Percentiles rank a stretch among this genome's conserved stretches.
Evolutionary conservation across 2,888 invertebrate species (phyloP).

Genomic region (Stomorhina lunata): DNA sequence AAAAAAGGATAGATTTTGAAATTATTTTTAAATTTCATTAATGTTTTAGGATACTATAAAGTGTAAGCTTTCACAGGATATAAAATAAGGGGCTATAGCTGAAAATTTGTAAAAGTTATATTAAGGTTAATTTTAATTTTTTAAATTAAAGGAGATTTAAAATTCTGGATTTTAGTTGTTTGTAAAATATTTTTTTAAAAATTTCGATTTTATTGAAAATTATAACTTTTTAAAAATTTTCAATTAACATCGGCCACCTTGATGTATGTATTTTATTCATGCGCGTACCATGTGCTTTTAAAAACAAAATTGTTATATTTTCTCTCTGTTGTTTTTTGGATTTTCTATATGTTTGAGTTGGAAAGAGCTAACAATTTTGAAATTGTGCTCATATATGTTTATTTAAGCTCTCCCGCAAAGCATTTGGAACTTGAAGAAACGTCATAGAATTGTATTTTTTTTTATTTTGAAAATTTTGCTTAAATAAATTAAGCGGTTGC

Average conservation of each 20-base stretch:
- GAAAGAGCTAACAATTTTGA: background rate
- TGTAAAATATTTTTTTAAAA: too few relatives aligned
- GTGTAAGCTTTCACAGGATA: too few relatives aligned
- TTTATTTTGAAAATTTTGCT: background rate
- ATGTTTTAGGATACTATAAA: too few relatives aligned
- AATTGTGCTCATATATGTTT: too few relatives aligned
- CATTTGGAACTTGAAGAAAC: background rate
- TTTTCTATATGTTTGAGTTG: background rate
- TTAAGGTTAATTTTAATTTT: too few relatives aligned
- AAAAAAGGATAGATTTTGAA: background rate
- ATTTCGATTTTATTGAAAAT: background rate
- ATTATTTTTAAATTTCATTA: too few relatives aligned
- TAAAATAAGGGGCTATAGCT: too few relatives aligned
- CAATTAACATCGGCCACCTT: constrained; percentile 28
- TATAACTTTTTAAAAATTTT: background rate
- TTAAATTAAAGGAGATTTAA: too few relatives aligned
- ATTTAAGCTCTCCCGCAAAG: constrained; percentile 24
- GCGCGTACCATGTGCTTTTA: constrained; percentile 78
- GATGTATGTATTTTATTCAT: constrained; percentile 70
- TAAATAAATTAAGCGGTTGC: constrained; percentile 3
- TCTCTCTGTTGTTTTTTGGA: background rate
- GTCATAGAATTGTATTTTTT: background rate
- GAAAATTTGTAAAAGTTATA: too few relatives aligned
- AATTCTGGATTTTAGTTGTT: too few relatives aligned
- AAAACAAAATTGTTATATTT: constrained; percentile 10